phyloP scores from a whole-genome alignment of 2,113 vertebrate species.

The Dascyllus trimaculatus region DNA sequence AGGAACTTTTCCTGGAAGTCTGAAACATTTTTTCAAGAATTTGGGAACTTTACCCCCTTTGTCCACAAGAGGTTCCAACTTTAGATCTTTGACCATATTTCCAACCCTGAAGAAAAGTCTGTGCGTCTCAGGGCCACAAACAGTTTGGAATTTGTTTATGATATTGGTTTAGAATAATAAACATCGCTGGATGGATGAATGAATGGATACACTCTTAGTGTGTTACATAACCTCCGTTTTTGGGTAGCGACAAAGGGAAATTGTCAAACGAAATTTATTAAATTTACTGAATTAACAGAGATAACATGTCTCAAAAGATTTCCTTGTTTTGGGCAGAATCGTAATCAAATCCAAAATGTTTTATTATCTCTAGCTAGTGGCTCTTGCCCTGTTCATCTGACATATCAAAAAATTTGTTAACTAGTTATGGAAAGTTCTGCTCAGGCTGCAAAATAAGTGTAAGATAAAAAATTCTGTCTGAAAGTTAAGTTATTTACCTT shows the following conservation, averaged over 20 bases:
- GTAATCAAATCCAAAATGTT: too few species aligned
- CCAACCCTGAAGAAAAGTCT: background rate
- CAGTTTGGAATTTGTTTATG: conserved; percentile 3
- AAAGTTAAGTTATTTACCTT: too few species aligned
- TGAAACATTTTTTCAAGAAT: background rate
- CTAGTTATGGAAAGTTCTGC: too few species aligned
- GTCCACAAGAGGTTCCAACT: background rate
- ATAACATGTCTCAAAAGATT: too few species aligned
- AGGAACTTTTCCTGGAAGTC: conserved; percentile 11
- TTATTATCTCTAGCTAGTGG: too few species aligned
- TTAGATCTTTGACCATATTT: conserved; percentile 5
- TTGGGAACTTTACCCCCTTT: background rate
- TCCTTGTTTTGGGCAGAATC: too few species aligned
- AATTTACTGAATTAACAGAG: too few species aligned
- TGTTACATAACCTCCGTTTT: background rate
- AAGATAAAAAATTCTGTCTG: too few species aligned
- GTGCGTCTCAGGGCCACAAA: background rate
- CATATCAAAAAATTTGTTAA: too few species aligned
- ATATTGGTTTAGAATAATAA: conserved; percentile 29
- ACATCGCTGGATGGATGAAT: conserved; percentile 8
- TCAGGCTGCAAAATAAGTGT: too few species aligned
- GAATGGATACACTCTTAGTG: background rate
- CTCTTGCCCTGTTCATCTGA: too few species aligned
- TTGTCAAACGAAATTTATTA: background rate
- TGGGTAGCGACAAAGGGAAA: background rate